Evolutionary conservation across 2,888 invertebrate genomes (phyloP), one percentile per base, ranked within the genome.

Genomic region (Digitonthophagus gazella): DNA sequence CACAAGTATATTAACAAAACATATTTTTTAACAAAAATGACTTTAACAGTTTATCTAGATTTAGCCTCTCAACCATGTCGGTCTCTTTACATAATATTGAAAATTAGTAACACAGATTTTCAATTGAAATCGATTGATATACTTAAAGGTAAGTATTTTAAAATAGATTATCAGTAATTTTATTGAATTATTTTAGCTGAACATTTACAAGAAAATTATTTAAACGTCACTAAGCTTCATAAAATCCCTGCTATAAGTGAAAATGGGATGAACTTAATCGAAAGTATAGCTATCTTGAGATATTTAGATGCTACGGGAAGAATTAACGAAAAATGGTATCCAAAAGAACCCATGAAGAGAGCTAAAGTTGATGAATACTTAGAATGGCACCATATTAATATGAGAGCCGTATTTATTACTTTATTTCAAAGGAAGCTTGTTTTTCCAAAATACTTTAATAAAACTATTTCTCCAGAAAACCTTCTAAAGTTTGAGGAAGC

Each of bases 61-160:
- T 82, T 91, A 15, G 84, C 93, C 85, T 93, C 93, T 0, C 93
- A 92, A 80, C 93, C 93, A 0, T 89, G 89, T 4, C 85, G 93
- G 77, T 88, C 91, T 6, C 76, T 93, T 44, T 89, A 88, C 71
- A 90, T 91, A 73, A 86, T 92, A 77, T 81, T 93, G 57, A 91
- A 90, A 76, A 78, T 82, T 15, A 85, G 86, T 64, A 87, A 87
- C 67, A 87, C 87, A 76, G 86, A 89, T 61, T 92, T 89, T 80
- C 88, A 89, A 77, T 79, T 84, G 1, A 86, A 88, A 75, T 79
- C 83, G 67, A 84, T 92, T 19, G 86, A 88, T 73, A 80, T 93
- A 70, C 81, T 86, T 28, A 87, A 87, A 84, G 89, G 91, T 87
- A 57, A 14, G 14, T 11, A 57, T 6, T 5, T 8, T 14, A 57